These are phyloP conservation scores for Scaptomyza graminum DNA, from an alignment of 1,140 invertebrate species.

Conservation along the genomic window DNA sequence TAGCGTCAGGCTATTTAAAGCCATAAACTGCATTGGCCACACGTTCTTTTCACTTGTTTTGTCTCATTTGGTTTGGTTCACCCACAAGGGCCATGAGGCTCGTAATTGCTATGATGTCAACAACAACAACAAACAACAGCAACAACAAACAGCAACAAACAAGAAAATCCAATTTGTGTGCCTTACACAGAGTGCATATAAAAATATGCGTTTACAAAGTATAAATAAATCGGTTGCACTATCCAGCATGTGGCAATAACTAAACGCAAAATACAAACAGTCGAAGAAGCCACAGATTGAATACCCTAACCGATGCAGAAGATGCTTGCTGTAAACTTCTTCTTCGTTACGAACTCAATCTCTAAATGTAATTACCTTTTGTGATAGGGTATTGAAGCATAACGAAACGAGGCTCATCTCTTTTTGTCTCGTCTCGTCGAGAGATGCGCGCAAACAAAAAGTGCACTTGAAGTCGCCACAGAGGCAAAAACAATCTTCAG, in stretches of 20 bases:
- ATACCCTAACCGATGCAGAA: too few relatives aligned
- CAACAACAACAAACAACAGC: constrained; percentile 9
- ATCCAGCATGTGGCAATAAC: constrained; percentile 70
- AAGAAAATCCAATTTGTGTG: constrained; percentile 58
- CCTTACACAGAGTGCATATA: constrained; percentile 12
- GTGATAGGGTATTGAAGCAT: neutral
- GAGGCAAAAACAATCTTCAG: constrained; percentile 1
- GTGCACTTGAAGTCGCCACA: constrained; percentile 67
- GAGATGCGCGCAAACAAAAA: constrained; percentile 17
- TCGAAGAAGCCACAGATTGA: too few relatives aligned
- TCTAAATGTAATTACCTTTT: too few relatives aligned
- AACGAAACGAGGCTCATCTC: neutral
- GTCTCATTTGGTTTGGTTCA: neutral
- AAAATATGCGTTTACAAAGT: constrained; percentile 30
- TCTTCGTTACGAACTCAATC: too few relatives aligned
- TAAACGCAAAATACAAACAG: neutral
- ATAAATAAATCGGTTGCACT: constrained; percentile 70
- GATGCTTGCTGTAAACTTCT: too few relatives aligned
- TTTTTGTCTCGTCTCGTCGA: too few relatives aligned
- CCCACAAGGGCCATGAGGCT: too few relatives aligned
- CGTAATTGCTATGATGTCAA: constrained; percentile 45
- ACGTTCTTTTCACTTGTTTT: neutral
- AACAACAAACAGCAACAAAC: constrained; percentile 17
- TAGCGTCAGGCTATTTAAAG: constrained; percentile 40
- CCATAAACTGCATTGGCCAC: constrained; percentile 43